Evolutionary conservation across 1,140 invertebrate genomes (phyloP), one percentile per base, ranked within the genome.

Genomic region (Habropoda laboriosa): DNA sequence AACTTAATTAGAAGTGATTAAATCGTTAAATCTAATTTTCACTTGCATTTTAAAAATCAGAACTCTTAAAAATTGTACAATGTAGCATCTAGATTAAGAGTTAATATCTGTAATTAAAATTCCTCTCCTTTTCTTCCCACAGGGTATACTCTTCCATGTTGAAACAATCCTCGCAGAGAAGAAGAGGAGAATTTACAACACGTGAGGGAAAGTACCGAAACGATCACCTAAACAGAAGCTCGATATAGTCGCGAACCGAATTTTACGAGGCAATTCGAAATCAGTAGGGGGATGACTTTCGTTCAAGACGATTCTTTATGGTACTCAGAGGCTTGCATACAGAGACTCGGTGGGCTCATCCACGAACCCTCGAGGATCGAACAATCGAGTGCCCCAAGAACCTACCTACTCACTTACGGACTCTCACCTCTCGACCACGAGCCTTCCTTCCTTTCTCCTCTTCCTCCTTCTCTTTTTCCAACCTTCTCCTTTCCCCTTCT

Each of bases 401-500:
- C 83, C n/a, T 89, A 86, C 88, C 86, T 89, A 86, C 82, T 89
- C 87, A 84, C 84, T 90, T 86, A 87, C 86, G 78, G 51, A 75
- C 80, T 83, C 87, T 90, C 87, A 75, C 80, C 67, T 86, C 71
- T 86, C 71, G 55, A 42, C 51, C 27, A n/a, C n/a, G n/a, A 38
- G 27, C 8, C 58, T 42, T 42, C 27, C 45, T 40, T 27, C 38
- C 58, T n/a, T 51, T 35, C 27, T 27, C 24, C 35, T 42, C 42
- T 55, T 51, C 18, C 71, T 32, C 35, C 16, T 45, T 40, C 32
- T 60, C 27, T n/a, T 6, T 63, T n/a, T 70, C 4, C 30, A 12
- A 35, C 32, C 32, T 38, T 35, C 80, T 53, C 27, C 58, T 10
- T 60, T 57, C 49, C 60, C 64, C 68, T 58, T n/a, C 63, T 71